Evolutionary conservation across 1,140 invertebrate genomes (phyloP).

Genomic region (Carposina sasakii): DNA sequence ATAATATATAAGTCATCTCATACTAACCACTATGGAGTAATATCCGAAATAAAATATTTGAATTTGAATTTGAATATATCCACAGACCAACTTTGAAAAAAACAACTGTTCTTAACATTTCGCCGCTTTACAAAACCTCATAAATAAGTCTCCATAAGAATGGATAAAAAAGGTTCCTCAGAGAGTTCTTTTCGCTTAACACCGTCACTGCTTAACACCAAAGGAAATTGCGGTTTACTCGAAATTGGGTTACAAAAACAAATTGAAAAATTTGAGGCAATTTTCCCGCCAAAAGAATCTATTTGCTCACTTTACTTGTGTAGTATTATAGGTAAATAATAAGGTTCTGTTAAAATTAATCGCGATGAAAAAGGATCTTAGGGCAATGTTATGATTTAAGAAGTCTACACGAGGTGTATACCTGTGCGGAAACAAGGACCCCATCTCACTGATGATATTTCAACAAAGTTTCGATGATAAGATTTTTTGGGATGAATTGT

Average conservation of each 20-base stretch:
- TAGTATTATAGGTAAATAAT: too few species aligned
- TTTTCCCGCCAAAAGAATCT: conserved; percentile 55
- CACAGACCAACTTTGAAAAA: too few species aligned
- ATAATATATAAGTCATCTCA: too few species aligned
- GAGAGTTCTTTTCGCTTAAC: conserved; percentile 39
- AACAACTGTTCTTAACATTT: too few species aligned
- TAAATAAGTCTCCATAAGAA: too few species aligned
- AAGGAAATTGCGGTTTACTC: conserved; percentile 43
- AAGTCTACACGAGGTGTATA: background rate
- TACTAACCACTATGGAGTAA: too few species aligned
- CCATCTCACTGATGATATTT: background rate
- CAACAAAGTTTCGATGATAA: background rate
- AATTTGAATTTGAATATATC: too few species aligned
- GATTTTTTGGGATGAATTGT: too few species aligned
- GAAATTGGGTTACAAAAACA: conserved; percentile 58
- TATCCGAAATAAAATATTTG: too few species aligned
- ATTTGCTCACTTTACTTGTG: too few species aligned
- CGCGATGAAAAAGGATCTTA: background rate
- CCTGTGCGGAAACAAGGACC: background rate
- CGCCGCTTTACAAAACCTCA: too few species aligned
- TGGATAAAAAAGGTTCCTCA: conserved; percentile 31
- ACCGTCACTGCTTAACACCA: conserved; percentile 43
- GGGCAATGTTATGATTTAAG: background rate
- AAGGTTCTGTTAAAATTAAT: too few species aligned
- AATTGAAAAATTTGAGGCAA: conserved; percentile 62